Conservation (phyloP, 2,888 invertebrate species). For the Digitonthophagus gazella region DNA sequence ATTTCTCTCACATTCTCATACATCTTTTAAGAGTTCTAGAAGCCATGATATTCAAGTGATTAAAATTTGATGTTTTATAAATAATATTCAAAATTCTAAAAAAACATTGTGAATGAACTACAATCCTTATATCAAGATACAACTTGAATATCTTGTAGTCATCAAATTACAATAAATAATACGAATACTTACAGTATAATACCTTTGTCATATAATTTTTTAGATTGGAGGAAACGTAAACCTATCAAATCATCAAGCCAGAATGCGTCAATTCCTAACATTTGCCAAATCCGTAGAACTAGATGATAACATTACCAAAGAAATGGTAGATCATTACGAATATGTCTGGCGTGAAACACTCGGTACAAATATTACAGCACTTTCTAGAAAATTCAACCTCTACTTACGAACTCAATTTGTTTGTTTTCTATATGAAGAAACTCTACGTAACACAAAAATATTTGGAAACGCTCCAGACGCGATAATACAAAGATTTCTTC, state of each 20-base stretch:
- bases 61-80: too few species aligned
- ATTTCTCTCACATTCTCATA: too few species aligned
- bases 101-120: too few species aligned
- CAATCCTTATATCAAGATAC: too few species aligned
- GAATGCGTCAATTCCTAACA: conserved; percentile 31
- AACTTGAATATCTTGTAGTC: too few species aligned
- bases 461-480: conserved; percentile 23
- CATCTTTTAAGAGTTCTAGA: too few species aligned
- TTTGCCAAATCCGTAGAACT: conserved; percentile 33
- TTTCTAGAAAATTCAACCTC: conserved; percentile 25
- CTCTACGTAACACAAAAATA: conserved; percentile 21
- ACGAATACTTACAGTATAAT: neutral
- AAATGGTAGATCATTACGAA: conserved; percentile 34
- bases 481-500: conserved; percentile 18
- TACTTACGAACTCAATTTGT: conserved; percentile 26
- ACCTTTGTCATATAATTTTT: neutral
- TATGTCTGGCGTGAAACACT: conserved; percentile 34
- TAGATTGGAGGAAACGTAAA: conserved; percentile 27
- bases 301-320: conserved; percentile 31
- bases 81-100: too few species aligned
- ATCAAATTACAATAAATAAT: too few species aligned
- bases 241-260: conserved; percentile 25
- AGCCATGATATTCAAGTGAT: too few species aligned
- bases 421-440: conserved; percentile 22
- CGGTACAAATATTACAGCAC: conserved; percentile 26